A percentile compares a stretch with the other conserved stretches of the same genome.
Evolutionary conservation across 1,140 invertebrate genomes (phyloP).

Genomic region (Druon quercuslanigerum): DNA sequence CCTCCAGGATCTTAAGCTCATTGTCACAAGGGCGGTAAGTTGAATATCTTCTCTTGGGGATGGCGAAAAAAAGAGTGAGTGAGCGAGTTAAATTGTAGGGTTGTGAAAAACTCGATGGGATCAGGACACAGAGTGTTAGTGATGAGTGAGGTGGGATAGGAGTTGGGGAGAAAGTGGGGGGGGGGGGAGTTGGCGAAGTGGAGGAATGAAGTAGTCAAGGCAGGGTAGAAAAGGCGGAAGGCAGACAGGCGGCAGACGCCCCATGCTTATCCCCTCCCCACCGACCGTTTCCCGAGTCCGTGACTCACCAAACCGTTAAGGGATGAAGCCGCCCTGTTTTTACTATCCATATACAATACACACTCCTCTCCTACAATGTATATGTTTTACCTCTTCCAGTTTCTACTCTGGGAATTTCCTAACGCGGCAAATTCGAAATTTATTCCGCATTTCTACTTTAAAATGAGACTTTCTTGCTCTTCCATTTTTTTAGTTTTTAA

Average conservation of each 20-base stretch:
- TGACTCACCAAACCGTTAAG: conserved; percentile 74
- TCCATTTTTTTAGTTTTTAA: neutral
- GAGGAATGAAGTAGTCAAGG: conserved; percentile 59
- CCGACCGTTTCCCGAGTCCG: conserved; percentile 59
- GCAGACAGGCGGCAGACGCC: conserved; percentile 74
- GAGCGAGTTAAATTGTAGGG: conserved; percentile 26
- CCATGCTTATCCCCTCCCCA: conserved; percentile 66
- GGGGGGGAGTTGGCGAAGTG: conserved; percentile 38
- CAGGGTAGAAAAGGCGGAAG: conserved; percentile 55
- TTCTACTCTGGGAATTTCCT: neutral
- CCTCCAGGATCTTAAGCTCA: conserved; percentile 33
- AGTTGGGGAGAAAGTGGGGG: conserved; percentile 22
- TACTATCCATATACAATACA: conserved; percentile 30
- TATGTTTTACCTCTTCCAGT: conserved; percentile 1
- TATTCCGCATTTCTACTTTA: neutral
- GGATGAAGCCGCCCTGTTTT: conserved; percentile 70
- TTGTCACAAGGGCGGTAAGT: conserved; percentile 48
- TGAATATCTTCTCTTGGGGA: conserved; percentile 32
- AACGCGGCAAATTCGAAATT: neutral
- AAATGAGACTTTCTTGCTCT: neutral
- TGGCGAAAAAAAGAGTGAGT: conserved; percentile 30
- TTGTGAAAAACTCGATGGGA: conserved; percentile 39
- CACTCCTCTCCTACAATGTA: conserved; percentile 7
- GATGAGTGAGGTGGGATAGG: conserved; percentile 37
- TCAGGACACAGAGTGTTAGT: conserved; percentile 41